Conservation (phyloP, 2,113 vertebrate genomes). For the Mobula birostris region DNA sequence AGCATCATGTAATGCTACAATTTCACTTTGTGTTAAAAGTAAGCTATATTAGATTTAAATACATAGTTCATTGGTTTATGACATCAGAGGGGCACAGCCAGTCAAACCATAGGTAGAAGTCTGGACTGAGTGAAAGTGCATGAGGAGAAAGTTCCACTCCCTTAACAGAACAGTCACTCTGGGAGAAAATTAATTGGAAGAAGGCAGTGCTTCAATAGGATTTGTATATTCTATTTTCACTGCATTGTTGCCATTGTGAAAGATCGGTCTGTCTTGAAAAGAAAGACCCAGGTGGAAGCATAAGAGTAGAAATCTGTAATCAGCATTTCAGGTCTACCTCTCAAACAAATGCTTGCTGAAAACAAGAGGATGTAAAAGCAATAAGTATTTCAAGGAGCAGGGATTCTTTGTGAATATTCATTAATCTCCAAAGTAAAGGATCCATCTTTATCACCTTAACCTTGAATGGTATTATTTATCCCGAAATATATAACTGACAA, state of each 20-base stretch:
- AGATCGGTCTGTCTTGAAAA: background rate
- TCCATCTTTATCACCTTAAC: background rate
- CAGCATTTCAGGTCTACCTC: background rate
- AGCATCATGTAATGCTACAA: background rate
- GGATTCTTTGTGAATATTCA: background rate
- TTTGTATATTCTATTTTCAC: slow-evolving; percentile 1
- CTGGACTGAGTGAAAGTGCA: background rate
- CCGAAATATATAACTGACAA: background rate
- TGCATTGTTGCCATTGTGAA: background rate
- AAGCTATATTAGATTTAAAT: background rate
- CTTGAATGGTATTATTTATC: background rate
- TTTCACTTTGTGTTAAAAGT: slow-evolving; percentile 12
- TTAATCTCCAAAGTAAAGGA: background rate
- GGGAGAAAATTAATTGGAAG: background rate
- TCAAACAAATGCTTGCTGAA: no score
- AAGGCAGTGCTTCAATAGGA: background rate
- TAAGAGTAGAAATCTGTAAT: background rate
- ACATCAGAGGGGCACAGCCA: background rate
- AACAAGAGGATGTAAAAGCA: background rate
- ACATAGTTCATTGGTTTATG: background rate
- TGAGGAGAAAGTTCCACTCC: background rate
- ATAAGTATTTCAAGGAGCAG: background rate
- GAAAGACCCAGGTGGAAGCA: background rate
- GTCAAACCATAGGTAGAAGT: background rate
- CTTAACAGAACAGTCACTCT: background rate